Percentiles rank a stretch among this genome's conserved stretches.
Conservation (phyloP, 2,888 invertebrate genomes). For the Neoascia interrupta region DNA sequence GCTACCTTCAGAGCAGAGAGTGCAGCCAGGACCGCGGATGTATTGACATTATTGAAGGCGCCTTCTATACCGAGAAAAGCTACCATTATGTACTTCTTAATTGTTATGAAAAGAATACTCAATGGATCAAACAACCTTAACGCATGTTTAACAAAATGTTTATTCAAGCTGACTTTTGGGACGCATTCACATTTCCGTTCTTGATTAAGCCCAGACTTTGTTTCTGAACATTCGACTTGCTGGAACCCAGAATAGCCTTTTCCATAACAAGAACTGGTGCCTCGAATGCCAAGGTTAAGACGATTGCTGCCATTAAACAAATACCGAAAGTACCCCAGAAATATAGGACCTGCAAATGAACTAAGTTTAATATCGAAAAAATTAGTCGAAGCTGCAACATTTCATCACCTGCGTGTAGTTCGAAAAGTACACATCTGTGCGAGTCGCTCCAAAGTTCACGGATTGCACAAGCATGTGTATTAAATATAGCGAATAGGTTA, state of each 20-base stretch:
- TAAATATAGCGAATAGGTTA: constrained; percentile 72
- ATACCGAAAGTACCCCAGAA: constrained; percentile 63
- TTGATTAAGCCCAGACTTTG: neutral
- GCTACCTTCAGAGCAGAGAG: too few species aligned
- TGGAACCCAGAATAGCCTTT: constrained; percentile 59
- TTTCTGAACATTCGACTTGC: neutral
- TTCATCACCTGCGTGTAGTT: constrained; percentile 54
- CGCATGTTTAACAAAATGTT: too few species aligned
- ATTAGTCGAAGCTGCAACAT: neutral
- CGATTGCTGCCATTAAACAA: constrained; percentile 70
- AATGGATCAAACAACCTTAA: too few species aligned
- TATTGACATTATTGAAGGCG: too few species aligned
- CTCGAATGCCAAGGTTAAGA: constrained; percentile 77
- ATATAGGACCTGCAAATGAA: constrained; percentile 34
- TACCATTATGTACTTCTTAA: too few species aligned
- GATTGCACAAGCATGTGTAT: constrained; percentile 62
- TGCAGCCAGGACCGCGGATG: too few species aligned
- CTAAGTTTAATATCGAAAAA: neutral
- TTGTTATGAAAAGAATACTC: too few species aligned
- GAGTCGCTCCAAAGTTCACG: constrained; percentile 31
- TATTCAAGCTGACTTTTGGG: neutral
- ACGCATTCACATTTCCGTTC: too few species aligned
- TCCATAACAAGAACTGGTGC: constrained; percentile 77
- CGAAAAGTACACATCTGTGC: constrained; percentile 51
- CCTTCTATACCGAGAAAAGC: too few species aligned